phyloP scores from a whole-genome alignment of 2,113 vertebrate genomes.

The Tetrax tetrax region DNA sequence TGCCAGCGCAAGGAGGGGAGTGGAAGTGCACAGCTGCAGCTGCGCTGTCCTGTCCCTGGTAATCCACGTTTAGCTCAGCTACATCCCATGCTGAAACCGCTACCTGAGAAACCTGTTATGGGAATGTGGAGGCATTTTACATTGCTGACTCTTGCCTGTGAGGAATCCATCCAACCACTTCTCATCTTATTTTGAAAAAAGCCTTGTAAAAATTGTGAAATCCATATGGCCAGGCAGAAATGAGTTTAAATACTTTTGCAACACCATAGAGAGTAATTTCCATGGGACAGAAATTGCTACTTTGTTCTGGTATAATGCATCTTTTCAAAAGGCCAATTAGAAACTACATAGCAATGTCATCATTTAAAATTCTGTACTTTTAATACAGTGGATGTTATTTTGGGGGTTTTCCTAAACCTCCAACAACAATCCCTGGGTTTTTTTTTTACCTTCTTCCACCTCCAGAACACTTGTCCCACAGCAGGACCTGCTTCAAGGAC shows the following conservation, averaged over 20 bases:
- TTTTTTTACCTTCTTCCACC: background rate
- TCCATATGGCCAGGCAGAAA: background rate
- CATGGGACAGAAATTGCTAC: background rate
- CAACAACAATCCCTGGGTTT: background rate
- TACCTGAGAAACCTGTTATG: background rate
- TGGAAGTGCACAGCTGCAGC: background rate
- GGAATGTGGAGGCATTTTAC: background rate
- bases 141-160: background rate
- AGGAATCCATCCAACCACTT: background rate
- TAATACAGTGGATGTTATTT: background rate
- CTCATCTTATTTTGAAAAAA: background rate
- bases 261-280: background rate
- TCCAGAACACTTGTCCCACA: background rate
- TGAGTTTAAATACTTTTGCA: accelerated
- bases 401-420: background rate
- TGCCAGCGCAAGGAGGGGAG: background rate
- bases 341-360: background rate
- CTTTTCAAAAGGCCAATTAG: background rate
- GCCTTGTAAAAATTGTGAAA: background rate
- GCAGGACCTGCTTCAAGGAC: background rate
- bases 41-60: background rate
- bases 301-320: background rate
- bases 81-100: background rate
- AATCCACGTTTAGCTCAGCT: background rate
- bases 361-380: background rate